phyloP scores from a whole-genome alignment of 30 jellyfish, hydroid and myxozoan genomes.

The Aurelia sp. region DNA sequence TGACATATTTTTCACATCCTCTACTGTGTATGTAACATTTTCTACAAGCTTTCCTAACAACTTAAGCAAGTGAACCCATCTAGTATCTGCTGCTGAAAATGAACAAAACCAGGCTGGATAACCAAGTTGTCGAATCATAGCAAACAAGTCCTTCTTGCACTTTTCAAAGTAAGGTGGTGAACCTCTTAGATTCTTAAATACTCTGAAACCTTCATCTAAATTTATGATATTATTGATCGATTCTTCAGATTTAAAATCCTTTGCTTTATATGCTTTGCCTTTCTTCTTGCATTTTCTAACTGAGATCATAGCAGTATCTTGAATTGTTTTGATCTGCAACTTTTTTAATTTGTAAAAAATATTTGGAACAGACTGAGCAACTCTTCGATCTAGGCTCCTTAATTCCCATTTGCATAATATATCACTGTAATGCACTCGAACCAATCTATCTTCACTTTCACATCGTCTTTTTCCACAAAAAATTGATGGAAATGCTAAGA shows the following conservation, averaged over 20 bases:
- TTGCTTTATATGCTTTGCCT: conserved; percentile 25
- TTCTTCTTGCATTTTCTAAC: conserved; percentile 30
- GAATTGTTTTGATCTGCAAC: conserved; percentile 29
- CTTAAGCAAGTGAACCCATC: not conserved
- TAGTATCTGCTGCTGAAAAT: conserved; percentile 65
- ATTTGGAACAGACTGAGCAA: conserved; percentile 42
- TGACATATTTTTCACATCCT: conserved; percentile 17
- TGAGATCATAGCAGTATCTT: conserved; percentile 42
- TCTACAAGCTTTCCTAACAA: conserved; percentile 11
- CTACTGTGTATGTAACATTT: not conserved
- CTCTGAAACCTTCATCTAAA: conserved; percentile 44
- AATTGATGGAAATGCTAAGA: conserved; percentile 34
- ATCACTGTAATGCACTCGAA: conserved; percentile 22
- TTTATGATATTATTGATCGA: conserved; percentile 3
- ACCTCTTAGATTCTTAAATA: conserved; percentile 30
- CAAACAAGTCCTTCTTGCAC: conserved; percentile 43
- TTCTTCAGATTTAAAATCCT: not conserved
- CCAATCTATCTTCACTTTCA: not conserved
- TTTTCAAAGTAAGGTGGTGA: conserved; percentile 53
- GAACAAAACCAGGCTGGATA: conserved; percentile 50
- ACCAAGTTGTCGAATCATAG: conserved; percentile 56
- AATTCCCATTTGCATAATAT: conserved; percentile 61
- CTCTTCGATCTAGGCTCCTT: conserved; percentile 29
- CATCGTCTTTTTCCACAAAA: conserved; percentile 32
- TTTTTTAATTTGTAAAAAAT: conserved; percentile 29